These are phyloP conservation scores for Callipepla squamata DNA, from an alignment of 2,113 vertebrate species.

Conservation along the genomic window DNA sequence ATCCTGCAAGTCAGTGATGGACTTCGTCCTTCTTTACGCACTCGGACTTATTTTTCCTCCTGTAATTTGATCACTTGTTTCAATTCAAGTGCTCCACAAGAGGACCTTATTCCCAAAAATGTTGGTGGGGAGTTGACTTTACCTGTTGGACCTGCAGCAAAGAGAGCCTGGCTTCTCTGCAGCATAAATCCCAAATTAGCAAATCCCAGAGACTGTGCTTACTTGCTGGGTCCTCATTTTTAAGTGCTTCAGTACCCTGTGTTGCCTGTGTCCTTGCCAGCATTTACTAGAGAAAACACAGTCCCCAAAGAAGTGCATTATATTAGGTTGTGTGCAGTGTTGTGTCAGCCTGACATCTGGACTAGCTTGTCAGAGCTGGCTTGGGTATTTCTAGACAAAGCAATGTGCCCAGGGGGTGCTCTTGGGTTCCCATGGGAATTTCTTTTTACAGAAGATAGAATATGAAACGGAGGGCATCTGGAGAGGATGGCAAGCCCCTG, in stretches of 20 bases:
- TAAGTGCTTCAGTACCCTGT: not conserved
- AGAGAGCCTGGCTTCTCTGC: not conserved
- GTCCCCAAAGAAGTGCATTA: not conserved
- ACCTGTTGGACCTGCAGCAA: not conserved
- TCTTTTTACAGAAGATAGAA: not conserved
- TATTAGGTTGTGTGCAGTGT: not conserved
- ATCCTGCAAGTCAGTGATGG: not conserved
- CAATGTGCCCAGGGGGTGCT: conserved; percentile 35
- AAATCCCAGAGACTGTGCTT: not conserved
- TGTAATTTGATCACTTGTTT: not conserved
- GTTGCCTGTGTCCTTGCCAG: not conserved
- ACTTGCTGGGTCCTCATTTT: not conserved
- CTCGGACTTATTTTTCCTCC: not conserved
- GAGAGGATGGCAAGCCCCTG: conserved; percentile 19
- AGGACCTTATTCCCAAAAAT: not conserved
- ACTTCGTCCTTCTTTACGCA: not conserved
- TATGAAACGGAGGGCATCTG: conserved; percentile 31
- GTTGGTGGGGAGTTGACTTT: not conserved
- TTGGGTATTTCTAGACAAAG: conserved; percentile 35
- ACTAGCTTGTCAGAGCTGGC: conserved; percentile 42
- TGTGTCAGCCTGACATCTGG: conserved; percentile 46
- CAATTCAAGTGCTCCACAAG: not conserved
- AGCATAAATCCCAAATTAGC: not conserved
- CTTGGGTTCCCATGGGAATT: conserved; percentile 9
- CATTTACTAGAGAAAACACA: conserved; percentile 12